Evolutionary conservation across 2,797 vertebrate genomes (phyloP).

Genomic region (Chiroxiphia lanceolata): DNA sequence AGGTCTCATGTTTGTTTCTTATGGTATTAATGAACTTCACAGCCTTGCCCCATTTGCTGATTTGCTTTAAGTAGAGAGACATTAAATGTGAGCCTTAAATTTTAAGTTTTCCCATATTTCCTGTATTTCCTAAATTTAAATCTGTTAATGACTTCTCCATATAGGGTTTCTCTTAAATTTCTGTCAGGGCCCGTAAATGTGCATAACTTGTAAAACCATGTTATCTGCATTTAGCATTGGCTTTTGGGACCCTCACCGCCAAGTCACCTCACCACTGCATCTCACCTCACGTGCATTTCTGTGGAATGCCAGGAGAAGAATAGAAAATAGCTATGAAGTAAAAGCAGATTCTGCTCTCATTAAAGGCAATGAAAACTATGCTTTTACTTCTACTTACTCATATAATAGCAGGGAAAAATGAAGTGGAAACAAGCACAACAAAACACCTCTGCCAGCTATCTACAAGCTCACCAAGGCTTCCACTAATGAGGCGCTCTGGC

Average conservation of each 20-base stretch:
- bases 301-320: constrained; percentile 7
- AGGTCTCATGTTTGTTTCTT: neutral
- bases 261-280: neutral
- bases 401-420: constrained; percentile 25
- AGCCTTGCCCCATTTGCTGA: neutral
- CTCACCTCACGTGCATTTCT: constrained; percentile 27
- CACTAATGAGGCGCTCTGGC: constrained; percentile 58
- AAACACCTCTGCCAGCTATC: constrained; percentile 54
- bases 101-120: neutral
- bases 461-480: constrained; percentile 23
- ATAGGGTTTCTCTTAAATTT: constrained; percentile 2
- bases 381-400: constrained; percentile 51
- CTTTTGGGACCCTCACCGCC: neutral
- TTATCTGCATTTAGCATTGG: constrained; percentile 35
- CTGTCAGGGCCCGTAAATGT: neutral
- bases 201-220: neutral
- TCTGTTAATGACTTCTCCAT: constrained; percentile 51
- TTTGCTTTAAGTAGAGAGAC: neutral
- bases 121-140: constrained; percentile 22
- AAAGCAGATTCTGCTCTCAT: constrained; percentile 48
- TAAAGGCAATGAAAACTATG: constrained; percentile 49
- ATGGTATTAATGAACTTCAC: neutral
- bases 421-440: constrained; percentile 62
- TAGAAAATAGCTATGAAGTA: constrained; percentile 50
- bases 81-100: neutral